phyloP scores from a whole-genome alignment of 2,797 vertebrate species.

The Discoglossus pictus region DNA sequence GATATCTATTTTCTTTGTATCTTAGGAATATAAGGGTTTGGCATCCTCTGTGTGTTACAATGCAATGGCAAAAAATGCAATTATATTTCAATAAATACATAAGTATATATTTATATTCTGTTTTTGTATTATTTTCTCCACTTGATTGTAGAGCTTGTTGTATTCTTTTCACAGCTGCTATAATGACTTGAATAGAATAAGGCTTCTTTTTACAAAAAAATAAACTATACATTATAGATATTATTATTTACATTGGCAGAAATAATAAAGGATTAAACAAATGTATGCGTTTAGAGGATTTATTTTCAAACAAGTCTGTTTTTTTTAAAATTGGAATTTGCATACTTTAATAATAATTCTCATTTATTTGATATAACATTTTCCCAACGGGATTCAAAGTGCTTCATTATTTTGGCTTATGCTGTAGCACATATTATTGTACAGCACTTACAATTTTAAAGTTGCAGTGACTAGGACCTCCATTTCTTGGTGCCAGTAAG shows the following conservation, averaged over 20 bases:
- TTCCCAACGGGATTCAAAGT: too few species aligned
- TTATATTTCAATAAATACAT: slow-evolving; percentile 51
- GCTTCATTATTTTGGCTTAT: too few species aligned
- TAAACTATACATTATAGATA: slow-evolving; percentile 13
- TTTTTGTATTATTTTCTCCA: slow-evolving; percentile 32
- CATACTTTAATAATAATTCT: too few species aligned
- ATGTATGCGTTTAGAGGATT: not conserved
- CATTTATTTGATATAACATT: too few species aligned
- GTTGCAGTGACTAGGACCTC: too few species aligned
- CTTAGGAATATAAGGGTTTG: slow-evolving; percentile 42
- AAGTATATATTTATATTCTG: slow-evolving; percentile 39
- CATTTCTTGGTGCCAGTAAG: too few species aligned
- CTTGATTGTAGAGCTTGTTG: slow-evolving; percentile 23
- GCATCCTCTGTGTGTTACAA: slow-evolving; percentile 24
- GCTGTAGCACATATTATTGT: too few species aligned
- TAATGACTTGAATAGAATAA: not conserved
- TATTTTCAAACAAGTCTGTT: not conserved
- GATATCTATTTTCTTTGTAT: slow-evolving; percentile 49
- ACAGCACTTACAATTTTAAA: too few species aligned
- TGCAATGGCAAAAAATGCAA: slow-evolving; percentile 33
- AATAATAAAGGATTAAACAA: slow-evolving; percentile 6
- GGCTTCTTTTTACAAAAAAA: not conserved
- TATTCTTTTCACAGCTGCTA: slow-evolving; percentile 13
- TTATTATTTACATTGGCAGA: slow-evolving; percentile 4
- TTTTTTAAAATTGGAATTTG: not conserved